A percentile compares a stretch with the other conserved stretches of the same genome.
Evolutionary conservation across 2,113 vertebrate species (phyloP).

Genomic region (Rallus limicola): DNA sequence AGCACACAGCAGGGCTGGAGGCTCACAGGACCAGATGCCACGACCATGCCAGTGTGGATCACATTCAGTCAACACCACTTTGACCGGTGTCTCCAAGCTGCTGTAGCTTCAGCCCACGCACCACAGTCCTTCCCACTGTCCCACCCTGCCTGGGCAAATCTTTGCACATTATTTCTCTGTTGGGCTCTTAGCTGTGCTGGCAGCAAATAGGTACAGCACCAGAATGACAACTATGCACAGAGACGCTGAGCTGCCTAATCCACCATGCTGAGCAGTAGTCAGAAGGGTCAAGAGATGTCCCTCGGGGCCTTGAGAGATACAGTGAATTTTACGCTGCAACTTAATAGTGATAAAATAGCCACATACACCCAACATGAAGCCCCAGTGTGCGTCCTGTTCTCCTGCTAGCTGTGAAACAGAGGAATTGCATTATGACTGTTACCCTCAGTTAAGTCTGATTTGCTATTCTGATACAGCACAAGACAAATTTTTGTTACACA

Average conservation of each 20-base stretch:
- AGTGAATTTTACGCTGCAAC: neutral
- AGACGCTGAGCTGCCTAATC: neutral
- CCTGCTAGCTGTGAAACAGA: neutral
- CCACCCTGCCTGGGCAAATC: fast-evolving
- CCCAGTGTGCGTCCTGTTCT: neutral
- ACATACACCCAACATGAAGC: neutral
- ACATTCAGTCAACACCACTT: neutral
- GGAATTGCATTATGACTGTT: neutral
- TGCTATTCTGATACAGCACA: neutral
- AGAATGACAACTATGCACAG: neutral
- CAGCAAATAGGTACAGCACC: fast-evolving
- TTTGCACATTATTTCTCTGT: fast-evolving
- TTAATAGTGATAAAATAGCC: neutral
- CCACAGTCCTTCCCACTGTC: neutral
- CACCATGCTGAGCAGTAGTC: neutral
- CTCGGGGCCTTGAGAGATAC: neutral
- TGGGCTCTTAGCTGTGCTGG: neutral
- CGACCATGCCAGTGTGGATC: neutral
- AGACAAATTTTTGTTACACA: neutral
- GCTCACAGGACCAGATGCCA: neutral
- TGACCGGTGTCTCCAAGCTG: neutral
- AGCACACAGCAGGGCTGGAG: neutral
- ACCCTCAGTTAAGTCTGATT: neutral
- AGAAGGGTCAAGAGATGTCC: neutral
- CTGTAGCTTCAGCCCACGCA: neutral